Percentiles rank a stretch among this genome's conserved stretches.
Conservation (phyloP, 2,888 invertebrate species). For the Escarpia spicata region DNA sequence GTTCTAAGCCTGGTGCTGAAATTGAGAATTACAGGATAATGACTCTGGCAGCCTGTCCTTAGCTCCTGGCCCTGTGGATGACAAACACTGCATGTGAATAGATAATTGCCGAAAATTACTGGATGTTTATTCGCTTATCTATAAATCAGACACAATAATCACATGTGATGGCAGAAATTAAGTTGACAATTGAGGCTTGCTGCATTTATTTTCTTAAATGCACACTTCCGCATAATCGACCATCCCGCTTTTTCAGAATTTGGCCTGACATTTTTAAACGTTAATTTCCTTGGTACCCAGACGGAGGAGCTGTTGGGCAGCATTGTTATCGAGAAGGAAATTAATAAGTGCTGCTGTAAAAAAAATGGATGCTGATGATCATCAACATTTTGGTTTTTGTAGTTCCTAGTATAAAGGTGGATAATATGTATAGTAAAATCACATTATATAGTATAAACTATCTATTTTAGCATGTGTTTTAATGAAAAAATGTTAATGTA, state of each 20-base stretch:
- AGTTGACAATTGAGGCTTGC: not conserved
- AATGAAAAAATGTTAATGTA: too few species aligned
- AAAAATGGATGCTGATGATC: too few species aligned
- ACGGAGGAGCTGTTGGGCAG: too few species aligned
- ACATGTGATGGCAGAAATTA: not conserved
- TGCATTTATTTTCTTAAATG: not conserved
- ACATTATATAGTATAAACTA: too few species aligned
- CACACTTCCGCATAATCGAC: not conserved
- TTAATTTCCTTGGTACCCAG: too few species aligned
- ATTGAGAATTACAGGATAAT: not conserved
- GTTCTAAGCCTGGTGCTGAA: not conserved
- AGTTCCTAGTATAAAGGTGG: too few species aligned
- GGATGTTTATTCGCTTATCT: not conserved
- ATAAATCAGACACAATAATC: conserved; percentile 10
- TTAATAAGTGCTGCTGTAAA: too few species aligned
- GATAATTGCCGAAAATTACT: not conserved
- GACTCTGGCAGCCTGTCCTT: not conserved
- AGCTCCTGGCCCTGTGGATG: not conserved
- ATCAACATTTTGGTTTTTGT: too few species aligned
- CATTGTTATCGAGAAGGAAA: too few species aligned
- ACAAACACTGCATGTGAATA: not conserved
- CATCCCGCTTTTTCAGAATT: not conserved
- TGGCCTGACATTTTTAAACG: too few species aligned
- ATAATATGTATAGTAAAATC: too few species aligned
- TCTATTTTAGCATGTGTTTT: too few species aligned